Evolutionary conservation across 2,888 invertebrate species (phyloP).

Genomic region (Alviniconcha strummeri): DNA sequence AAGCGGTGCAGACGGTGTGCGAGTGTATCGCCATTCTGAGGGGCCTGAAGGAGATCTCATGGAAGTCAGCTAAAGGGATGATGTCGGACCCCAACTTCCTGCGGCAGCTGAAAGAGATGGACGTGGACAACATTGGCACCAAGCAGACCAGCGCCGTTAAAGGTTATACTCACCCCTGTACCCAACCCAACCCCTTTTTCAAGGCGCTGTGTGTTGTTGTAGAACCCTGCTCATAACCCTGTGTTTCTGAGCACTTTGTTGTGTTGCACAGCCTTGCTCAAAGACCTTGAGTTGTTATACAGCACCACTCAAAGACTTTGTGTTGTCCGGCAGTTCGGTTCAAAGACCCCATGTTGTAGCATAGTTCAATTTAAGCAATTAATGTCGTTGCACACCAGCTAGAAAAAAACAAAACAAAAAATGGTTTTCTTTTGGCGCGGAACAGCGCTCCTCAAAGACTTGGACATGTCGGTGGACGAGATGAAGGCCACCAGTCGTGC

Average conservation of each 20-base stretch:
- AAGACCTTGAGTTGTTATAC: no score
- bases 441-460: constrained; percentile 65
- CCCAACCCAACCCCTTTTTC: background rate
- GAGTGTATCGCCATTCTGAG: constrained; percentile 91
- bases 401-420: no score
- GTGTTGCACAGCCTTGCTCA: no score
- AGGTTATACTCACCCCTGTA: constrained; percentile 37
- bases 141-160: constrained; percentile 62
- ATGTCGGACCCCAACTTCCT: constrained; percentile 92
- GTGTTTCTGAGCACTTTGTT: no score
- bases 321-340: no score
- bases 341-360: no score
- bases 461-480: constrained; percentile 79
- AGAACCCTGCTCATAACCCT: no score
- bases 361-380: no score
- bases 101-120: constrained; percentile 86
- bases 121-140: constrained; percentile 76
- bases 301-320: no score
- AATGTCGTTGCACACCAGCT: no score
- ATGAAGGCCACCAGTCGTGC: constrained; percentile 89
- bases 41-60: constrained; percentile 87
- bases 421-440: no score
- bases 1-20: constrained; percentile 89
- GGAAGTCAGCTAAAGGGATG: constrained; percentile 92
- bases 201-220: no score